Percentiles rank a stretch among this genome's conserved stretches.
These are phyloP conservation scores for Vombatus ursinus DNA, from an alignment of 2,113 vertebrate species.

Conservation along the genomic window DNA sequence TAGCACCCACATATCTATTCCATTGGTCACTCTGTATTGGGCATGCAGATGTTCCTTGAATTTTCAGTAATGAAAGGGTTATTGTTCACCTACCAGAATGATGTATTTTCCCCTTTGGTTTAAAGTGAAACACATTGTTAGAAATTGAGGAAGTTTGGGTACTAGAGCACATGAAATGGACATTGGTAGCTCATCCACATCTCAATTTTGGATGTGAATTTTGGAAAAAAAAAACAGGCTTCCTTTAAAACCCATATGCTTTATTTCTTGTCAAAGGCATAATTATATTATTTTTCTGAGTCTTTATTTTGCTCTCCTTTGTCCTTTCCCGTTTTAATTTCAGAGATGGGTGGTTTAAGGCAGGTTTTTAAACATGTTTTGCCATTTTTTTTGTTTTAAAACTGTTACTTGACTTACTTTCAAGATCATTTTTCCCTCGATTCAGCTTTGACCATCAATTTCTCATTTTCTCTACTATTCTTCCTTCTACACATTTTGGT, in stretches of 20 bases:
- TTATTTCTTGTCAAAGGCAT: not conserved
- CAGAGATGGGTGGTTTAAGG: not conserved
- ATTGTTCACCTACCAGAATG: not conserved
- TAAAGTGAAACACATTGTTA: not conserved
- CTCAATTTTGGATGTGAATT: not conserved
- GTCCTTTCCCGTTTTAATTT: not conserved
- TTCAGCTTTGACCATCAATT: not conserved
- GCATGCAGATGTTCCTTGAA: not conserved
- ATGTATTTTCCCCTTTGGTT: not conserved
- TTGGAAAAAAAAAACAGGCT: not conserved
- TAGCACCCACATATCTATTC: not conserved
- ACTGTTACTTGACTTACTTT: not conserved
- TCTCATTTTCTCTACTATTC: not conserved
- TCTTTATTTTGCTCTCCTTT: not conserved
- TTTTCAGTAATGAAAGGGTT: not conserved
- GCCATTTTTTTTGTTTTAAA: constrained; percentile 10
- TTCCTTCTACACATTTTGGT: not conserved
- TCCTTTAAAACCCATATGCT: not conserved
- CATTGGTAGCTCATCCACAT: not conserved
- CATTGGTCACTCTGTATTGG: not conserved
- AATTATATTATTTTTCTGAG: constrained; percentile 21
- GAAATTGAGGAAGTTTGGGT: not conserved
- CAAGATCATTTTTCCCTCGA: not conserved
- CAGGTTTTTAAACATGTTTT: not conserved
- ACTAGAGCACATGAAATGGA: not conserved